These are phyloP conservation scores for Arizona elegans DNA, from an alignment of 2,113 vertebrate species.

Conservation along the genomic window DNA sequence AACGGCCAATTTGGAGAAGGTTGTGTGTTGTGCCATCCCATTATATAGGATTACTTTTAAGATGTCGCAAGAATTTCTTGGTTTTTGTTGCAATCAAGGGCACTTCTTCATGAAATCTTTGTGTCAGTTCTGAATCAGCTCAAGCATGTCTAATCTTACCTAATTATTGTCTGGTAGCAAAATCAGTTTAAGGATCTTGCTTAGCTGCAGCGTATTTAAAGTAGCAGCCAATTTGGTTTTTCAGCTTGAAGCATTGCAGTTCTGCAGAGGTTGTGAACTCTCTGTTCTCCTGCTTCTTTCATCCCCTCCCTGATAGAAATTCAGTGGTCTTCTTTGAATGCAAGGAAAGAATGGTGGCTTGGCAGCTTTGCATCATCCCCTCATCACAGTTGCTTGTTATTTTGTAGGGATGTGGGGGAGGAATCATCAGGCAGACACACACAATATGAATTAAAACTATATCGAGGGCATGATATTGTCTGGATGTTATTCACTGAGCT, in stretches of 20 bases:
- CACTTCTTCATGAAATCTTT: not conserved
- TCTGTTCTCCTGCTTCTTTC: not conserved
- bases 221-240: not conserved
- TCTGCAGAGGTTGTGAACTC: not conserved
- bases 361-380: not conserved
- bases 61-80: not conserved
- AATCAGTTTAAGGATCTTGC: not conserved
- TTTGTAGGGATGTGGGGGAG: not conserved
- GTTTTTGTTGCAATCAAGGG: not conserved
- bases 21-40: not conserved
- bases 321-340: not conserved
- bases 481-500: not conserved
- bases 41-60: not conserved
- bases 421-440: not conserved
- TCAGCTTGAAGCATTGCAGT: not conserved
- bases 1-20: not conserved
- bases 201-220: not conserved
- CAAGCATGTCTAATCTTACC: not conserved
- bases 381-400: not conserved
- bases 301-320: not conserved
- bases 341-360: not conserved
- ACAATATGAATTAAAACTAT: not conserved
- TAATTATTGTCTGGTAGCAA: not conserved
- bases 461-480: not conserved
- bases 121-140: not conserved